These are phyloP conservation scores for Apogon hyalosoma DNA, from an alignment of 2,797 vertebrate genomes.

Conservation along the genomic window DNA sequence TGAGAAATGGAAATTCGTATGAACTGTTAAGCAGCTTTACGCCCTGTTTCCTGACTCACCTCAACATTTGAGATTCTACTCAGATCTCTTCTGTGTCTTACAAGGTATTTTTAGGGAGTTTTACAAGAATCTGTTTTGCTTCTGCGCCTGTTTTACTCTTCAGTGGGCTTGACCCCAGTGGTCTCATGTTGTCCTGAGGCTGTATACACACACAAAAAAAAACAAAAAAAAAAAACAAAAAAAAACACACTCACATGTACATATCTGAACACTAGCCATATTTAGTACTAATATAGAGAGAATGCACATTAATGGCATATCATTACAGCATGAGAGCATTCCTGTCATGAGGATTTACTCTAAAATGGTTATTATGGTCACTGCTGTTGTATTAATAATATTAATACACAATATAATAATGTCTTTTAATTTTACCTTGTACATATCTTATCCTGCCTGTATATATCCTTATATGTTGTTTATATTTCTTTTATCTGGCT, in stretches of 20 bases:
- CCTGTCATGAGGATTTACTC: no score
- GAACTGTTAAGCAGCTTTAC: slow-evolving; percentile 51
- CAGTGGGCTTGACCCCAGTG: slow-evolving; percentile 2
- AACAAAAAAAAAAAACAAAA: no score
- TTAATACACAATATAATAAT: no score
- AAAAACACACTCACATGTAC: slow-evolving; percentile 16
- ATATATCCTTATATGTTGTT: no score
- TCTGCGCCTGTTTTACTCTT: slow-evolving; percentile 11
- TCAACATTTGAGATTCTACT: slow-evolving; percentile 36
- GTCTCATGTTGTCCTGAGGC: slow-evolving; percentile 10
- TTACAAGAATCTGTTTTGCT: slow-evolving; percentile 12
- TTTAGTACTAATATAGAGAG: background rate
- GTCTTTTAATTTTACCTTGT: no score
- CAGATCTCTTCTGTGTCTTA: slow-evolving; percentile 29
- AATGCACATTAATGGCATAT: no score
- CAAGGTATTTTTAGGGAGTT: slow-evolving; percentile 23
- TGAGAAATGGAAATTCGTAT: slow-evolving; percentile 15
- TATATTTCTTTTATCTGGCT: no score
- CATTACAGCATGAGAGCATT: no score
- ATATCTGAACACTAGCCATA: background rate
- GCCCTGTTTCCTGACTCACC: slow-evolving; percentile 37
- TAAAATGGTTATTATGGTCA: no score
- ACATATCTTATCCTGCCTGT: no score
- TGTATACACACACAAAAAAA: no score
- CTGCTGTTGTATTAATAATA: no score